These are phyloP conservation scores for Terebella lapidaria DNA, from an alignment of 2,888 invertebrate genomes.

Conservation along the genomic window DNA sequence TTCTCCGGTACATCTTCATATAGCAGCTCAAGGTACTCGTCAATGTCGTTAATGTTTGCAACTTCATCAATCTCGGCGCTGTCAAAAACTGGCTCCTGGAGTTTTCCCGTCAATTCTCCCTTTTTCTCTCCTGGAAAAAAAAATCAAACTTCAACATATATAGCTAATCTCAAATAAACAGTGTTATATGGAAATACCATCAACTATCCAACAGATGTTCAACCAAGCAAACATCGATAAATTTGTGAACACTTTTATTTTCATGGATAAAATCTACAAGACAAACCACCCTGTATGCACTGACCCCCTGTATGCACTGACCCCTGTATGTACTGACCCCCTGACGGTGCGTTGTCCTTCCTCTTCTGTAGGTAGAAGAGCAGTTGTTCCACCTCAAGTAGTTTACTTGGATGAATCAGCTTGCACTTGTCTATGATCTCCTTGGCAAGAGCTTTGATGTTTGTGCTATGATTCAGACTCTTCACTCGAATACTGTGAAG, in stretches of 20 bases:
- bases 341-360: conserved; percentile 54
- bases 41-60: conserved; percentile 75
- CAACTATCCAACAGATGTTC: too few relatives aligned
- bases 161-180: too few relatives aligned
- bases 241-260: too few relatives aligned
- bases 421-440: conserved; percentile 83
- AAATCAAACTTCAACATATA: too few relatives aligned
- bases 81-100: conserved; percentile 44
- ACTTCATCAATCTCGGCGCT: conserved; percentile 55
- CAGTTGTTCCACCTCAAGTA: conserved; percentile 80
- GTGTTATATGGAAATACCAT: too few relatives aligned
- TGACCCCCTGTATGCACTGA: not conserved
- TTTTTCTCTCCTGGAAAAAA: conserved; percentile 1
- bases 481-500: conserved; percentile 63
- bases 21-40: conserved; percentile 89
- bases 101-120: conserved; percentile 28
- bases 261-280: too few relatives aligned
- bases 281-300: too few relatives aligned
- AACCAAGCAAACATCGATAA: too few relatives aligned
- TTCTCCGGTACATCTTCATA: conserved; percentile 88
- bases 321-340: not conserved
- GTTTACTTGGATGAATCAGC: conserved; percentile 74
- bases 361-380: conserved; percentile 81
- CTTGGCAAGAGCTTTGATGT: conserved; percentile 72
- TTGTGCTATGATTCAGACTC: conserved; percentile 72